Base-by-base conservation (phyloP, 1,140 invertebrate genomes). In the Ceratina australensis region DNA sequence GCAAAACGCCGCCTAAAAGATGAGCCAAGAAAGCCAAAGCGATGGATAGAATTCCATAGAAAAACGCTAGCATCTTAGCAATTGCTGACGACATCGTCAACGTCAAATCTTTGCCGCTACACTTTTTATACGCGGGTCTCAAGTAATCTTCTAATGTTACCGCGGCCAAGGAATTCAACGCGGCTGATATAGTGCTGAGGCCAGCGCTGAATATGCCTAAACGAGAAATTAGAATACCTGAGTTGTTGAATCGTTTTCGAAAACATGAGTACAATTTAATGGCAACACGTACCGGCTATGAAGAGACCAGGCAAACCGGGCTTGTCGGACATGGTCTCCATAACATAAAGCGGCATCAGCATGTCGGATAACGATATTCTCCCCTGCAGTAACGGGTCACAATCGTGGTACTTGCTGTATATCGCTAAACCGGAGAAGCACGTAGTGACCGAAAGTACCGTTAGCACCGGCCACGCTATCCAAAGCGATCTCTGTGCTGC, bases 131-230 rank as follows among this genome's bases (percentile, higher is more conserved):
- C 0, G 79, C 1, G 12, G 91, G 91, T 87, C 95, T 95, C 2
- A 96, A 89, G 86, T 97, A 97, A 91, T 98, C 97, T 86, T 97
- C 95, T 72, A 97, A 93, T 1, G 96, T 97, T n/a, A 98, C 96
- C 16, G 97, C 97, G 16, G 97, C 95, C 24, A 98, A 91, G 15
- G 97, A 96, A 90, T 98, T 98, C 47, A 97, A 91, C 26, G 96
- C 94, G 12, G 97, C 97, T 0, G 97, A 98, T 59, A 98, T 95
- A 0, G 97, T 97, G 72, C 96, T 97, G 1, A 98, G 92, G 0
- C 96, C 95, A 1, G 96, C 97, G 86, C 95, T 96, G 82, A 97
- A 97, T 56, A 98, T 95, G 61, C 96, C 94, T 89, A 69, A 60
- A 20, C 52, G 33, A 50, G 82, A 26, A 65, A 78, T 22, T 28